Evolutionary conservation across 2,888 invertebrate species (phyloP).

Genomic region (Syritta pipiens): DNA sequence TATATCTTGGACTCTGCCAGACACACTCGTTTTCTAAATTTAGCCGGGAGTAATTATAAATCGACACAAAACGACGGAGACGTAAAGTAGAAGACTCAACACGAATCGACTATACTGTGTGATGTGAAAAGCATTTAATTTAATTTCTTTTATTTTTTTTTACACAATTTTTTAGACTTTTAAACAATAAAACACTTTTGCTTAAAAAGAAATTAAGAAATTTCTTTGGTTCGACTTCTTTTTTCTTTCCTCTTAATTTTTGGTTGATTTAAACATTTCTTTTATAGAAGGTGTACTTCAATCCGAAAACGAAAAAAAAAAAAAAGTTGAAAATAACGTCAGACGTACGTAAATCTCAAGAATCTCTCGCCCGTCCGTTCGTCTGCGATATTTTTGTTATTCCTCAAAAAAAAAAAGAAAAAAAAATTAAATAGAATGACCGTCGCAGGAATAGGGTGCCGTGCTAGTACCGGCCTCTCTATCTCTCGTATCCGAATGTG

Average conservation of each 20-base stretch:
- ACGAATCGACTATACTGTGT: constrained; percentile 61
- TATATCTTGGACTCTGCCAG: constrained; percentile 73
- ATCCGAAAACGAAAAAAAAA: constrained; percentile 3
- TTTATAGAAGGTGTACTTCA: constrained; percentile 19
- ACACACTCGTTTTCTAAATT: constrained; percentile 80
- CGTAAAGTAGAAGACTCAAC: constrained; percentile 66
- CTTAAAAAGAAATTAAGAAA: constrained; percentile 11
- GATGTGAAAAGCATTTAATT: constrained; percentile 58
- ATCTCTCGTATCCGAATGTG: constrained; percentile 54
- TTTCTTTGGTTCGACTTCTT: constrained; percentile 4
- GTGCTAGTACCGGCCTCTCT: constrained; percentile 44
- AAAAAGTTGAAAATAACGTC: constrained; percentile 24
- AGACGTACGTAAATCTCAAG: constrained; percentile 46
- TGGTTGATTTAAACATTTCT: constrained; percentile 4
- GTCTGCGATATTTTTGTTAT: constrained; percentile 61
- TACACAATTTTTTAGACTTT: constrained; percentile 42
- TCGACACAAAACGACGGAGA: constrained; percentile 68
- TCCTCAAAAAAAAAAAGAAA: constrained; percentile 33
- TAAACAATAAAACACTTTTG: constrained; percentile 26
- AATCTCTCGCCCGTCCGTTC: constrained; percentile 47
- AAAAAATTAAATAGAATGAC: constrained; percentile 62
- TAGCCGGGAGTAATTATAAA: constrained; percentile 79
- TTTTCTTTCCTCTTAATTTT: constrained; percentile 27
- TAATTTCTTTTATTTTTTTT: too few species aligned
- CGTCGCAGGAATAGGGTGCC: constrained; percentile 47